Evolutionary conservation across 2,888 invertebrate species (phyloP), one percentile per base, ranked within the genome.

Genomic region (Ichneumoninae sp.): DNA sequence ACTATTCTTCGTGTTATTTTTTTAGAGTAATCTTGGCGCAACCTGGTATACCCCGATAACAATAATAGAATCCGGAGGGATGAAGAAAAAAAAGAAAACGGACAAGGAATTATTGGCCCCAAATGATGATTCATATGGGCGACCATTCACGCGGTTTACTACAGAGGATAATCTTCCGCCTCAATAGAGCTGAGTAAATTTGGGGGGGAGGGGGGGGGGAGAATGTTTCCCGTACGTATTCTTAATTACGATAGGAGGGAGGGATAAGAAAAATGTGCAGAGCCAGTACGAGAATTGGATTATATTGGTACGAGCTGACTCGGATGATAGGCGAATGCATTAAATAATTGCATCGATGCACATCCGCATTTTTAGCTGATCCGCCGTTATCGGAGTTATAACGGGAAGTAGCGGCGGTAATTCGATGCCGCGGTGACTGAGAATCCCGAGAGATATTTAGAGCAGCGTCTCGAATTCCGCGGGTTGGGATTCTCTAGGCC

Each of bases 391-490:
- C 36, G 26, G 22, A 57, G 19, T 57, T 26, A 57, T 47, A 47
- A 47, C n/a, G 10, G 26, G 10, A 30, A 33, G 16, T 16, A n/a
- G 72, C 47, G 10, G 30, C 13, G 40, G 36, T 36, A 62, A 65
- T 75, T 75, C 33, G 74, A 75, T 50, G 50, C 47, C 5, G 36
- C n/a, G 16, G 47, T 65, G 54, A 7, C n/a, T 13, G 30, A 52
- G 40, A 76, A 66, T 76, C 66, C 26, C 5, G 30, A 8, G 22
- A 16, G 66, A 76, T 30, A 66, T 66, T 76, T 66, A 54, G 66
- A 66, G 40, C 40, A 26, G 26, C 16, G 26, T 22, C 65, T 40
- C 26, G 47, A 50, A 65, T 75, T 65, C 50, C 65, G 62, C 36
- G 62, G 54, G 65, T 66, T 26, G 54, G 26, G 22, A 52, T 54